Conservation (phyloP, 2,797 vertebrate species). For the Lacerta bilineata region DNA sequence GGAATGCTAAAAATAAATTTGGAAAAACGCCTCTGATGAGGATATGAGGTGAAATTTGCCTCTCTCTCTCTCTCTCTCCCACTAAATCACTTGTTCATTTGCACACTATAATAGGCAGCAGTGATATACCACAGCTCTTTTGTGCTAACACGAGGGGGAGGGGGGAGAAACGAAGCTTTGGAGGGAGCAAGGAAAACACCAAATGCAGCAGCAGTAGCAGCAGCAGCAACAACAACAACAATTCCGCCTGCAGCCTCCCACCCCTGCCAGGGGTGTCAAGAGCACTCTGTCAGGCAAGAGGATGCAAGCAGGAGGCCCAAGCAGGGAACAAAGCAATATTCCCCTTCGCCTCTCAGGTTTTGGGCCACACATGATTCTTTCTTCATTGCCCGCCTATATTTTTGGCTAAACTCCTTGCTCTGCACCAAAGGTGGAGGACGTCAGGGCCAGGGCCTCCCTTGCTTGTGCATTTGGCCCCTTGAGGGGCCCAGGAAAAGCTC, state of each 20-base stretch:
- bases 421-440: too few species aligned
- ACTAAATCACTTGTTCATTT: constrained; percentile 56
- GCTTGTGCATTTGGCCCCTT: too few species aligned
- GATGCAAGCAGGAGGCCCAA: background rate
- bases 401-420: too few species aligned
- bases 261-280: background rate
- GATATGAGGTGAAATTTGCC: constrained; percentile 63
- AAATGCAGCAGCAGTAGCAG: background rate
- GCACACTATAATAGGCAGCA: constrained; percentile 57
- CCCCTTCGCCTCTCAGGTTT: background rate
- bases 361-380: background rate
- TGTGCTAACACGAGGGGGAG: background rate
- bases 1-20: constrained; percentile 65
- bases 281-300: background rate
- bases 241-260: background rate
- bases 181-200: background rate
- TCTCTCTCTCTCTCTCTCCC: constrained; percentile 36
- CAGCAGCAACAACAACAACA: background rate
- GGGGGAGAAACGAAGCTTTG: background rate
- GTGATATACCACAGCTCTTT: constrained; percentile 58
- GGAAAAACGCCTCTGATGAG: constrained; percentile 33
- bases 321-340: too few species aligned
- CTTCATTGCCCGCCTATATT: too few species aligned
- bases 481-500: too few species aligned
- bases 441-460: too few species aligned